A percentile compares a stretch with the other conserved stretches of the same genome.
Evolutionary conservation across 23 tunicate genomes (phyloP).

Genomic region (Aplidium turbinatum): DNA sequence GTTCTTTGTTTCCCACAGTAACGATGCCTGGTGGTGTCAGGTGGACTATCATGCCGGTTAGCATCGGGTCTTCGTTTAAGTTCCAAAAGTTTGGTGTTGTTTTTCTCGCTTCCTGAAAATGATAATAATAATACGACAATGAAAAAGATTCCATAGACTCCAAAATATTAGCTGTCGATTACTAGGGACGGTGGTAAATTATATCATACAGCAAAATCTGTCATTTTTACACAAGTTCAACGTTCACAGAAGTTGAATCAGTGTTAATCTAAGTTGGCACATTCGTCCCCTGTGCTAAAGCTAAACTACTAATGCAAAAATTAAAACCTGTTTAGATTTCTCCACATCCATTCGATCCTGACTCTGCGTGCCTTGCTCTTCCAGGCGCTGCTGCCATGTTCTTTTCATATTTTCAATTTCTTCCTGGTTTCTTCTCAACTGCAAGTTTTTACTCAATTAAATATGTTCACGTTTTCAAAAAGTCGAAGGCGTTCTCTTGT

Average conservation of each 20-base stretch:
- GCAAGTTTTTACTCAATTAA: too few species aligned
- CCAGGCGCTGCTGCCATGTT: conserved; percentile 88
- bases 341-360: conserved; percentile 57
- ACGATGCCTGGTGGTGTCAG: conserved; percentile 62
- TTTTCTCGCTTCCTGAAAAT: conserved; percentile 69
- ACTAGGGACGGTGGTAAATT: too few species aligned
- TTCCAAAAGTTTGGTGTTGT: conserved; percentile 94
- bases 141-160: too few species aligned
- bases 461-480: neutral
- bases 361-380: conserved; percentile 55
- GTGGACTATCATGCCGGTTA: conserved; percentile 92
- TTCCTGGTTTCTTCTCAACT: conserved; percentile 78
- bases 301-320: too few species aligned
- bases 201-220: too few species aligned
- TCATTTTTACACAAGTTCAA: too few species aligned
- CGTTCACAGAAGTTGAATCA: too few species aligned
- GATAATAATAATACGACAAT: neutral
- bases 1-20: conserved; percentile 64
- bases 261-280: too few species aligned
- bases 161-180: too few species aligned
- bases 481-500: too few species aligned
- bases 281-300: too few species aligned
- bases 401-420: conserved; percentile 89
- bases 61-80: conserved; percentile 90
- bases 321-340: conserved; percentile 84